These are phyloP conservation scores for Molossus alvarezi DNA, from an alignment of 2,797 vertebrate genomes.

Conservation along the genomic window DNA sequence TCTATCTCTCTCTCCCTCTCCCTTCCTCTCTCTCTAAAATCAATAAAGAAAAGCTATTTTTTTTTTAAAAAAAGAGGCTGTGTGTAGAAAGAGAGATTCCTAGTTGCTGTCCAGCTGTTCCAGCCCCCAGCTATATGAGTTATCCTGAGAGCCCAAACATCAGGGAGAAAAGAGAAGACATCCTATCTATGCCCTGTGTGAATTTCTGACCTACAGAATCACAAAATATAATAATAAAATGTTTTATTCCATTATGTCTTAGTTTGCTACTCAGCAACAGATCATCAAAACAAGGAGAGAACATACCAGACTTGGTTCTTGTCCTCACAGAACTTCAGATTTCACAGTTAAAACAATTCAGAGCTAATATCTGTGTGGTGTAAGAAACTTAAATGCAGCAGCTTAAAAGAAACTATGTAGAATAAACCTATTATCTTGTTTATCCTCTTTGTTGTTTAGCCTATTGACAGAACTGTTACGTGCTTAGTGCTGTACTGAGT, in stretches of 20 bases:
- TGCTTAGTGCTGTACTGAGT: not conserved
- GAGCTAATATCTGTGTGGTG: constrained; percentile 8
- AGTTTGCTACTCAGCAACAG: not conserved
- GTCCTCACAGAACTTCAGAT: constrained; percentile 1
- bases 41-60: no score
- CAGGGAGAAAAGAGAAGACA: not conserved
- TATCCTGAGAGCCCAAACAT: not conserved
- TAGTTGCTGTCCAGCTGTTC: not conserved
- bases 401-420: constrained; percentile 25
- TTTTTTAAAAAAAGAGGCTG: not conserved
- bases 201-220: constrained; percentile 38
- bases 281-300: constrained; percentile 33
- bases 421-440: constrained; percentile 39
- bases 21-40: no score
- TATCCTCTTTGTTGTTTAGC: constrained; percentile 1
- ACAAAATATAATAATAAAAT: constrained; percentile 40
- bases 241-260: constrained; percentile 11
- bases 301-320: not conserved
- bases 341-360: constrained; percentile 55
- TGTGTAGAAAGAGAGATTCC: constrained; percentile 20
- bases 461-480: not conserved
- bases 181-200: not conserved
- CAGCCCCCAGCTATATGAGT: not conserved
- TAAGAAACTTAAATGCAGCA: constrained; percentile 6
- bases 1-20: no score